Evolutionary conservation across 2,888 invertebrate genomes (phyloP).

Genomic region (Ophion ventricosus): DNA sequence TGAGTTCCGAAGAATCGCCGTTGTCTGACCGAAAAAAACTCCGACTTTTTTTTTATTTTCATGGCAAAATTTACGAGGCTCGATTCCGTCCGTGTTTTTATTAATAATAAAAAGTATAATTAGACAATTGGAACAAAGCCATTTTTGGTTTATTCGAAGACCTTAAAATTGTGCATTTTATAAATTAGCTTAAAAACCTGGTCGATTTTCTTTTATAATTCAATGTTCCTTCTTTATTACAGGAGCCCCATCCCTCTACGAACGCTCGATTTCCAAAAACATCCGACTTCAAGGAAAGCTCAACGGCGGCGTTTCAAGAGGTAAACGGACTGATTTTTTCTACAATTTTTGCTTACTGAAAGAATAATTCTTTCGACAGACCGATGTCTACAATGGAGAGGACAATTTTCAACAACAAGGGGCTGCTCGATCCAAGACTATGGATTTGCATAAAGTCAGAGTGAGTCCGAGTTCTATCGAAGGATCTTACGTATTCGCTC

Average conservation of each 20-base stretch:
- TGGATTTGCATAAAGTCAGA: slow-evolving; percentile 73
- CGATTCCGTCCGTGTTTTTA: not conserved
- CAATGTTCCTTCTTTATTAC: slow-evolving; percentile 20
- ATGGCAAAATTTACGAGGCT: not conserved
- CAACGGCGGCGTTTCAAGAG: slow-evolving; percentile 38
- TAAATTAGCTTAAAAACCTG: not conserved
- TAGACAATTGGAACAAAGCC: not conserved
- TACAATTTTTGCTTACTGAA: not conserved
- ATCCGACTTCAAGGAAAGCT: slow-evolving; percentile 46
- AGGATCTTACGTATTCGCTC: not conserved
- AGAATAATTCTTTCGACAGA: not conserved
- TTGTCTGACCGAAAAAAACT: not conserved
- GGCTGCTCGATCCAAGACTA: slow-evolving; percentile 54
- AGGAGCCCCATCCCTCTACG: slow-evolving; percentile 71
- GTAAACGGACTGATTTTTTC: slow-evolving; percentile 57
- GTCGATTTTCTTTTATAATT: not conserved
- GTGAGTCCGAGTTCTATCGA: slow-evolving; percentile 62
- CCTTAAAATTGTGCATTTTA: not conserved
- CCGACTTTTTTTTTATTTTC: not conserved
- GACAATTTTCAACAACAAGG: slow-evolving; percentile 47
- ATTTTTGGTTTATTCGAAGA: not conserved
- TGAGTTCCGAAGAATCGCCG: slow-evolving; percentile 17
- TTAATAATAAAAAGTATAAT: not conserved
- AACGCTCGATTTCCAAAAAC: slow-evolving; percentile 62
- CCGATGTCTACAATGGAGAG: slow-evolving; percentile 25